Conservation (phyloP, 2,113 vertebrate genomes). For the Cyanoderma ruficeps region DNA sequence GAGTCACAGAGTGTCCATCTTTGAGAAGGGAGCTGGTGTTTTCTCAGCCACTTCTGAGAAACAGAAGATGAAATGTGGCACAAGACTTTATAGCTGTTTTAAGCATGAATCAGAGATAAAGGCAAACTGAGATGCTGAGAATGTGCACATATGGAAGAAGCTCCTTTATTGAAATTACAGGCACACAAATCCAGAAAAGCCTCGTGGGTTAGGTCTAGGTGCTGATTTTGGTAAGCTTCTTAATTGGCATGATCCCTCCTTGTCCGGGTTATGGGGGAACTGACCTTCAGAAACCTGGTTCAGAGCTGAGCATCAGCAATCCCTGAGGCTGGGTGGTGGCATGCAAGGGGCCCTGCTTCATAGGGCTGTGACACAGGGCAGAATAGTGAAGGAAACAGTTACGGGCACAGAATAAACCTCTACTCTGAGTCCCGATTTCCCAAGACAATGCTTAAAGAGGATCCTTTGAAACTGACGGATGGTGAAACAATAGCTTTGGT, state of each 20-base stretch:
- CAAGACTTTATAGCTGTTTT: not conserved
- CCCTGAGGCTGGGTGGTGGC: not conserved
- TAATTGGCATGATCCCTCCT: constrained; percentile 47
- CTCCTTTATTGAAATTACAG: constrained; percentile 59
- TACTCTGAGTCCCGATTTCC: not conserved
- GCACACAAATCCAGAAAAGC: constrained; percentile 58
- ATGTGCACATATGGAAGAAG: constrained; percentile 58
- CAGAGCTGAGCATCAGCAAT: not conserved
- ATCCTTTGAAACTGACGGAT: not conserved
- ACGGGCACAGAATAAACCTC: not conserved
- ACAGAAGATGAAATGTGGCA: not conserved
- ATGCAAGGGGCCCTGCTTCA: not conserved
- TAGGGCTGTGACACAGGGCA: not conserved
- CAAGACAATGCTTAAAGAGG: not conserved
- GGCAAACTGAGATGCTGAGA: not conserved
- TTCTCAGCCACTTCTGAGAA: not conserved
- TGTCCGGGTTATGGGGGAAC: not conserved
- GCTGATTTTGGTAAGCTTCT: constrained; percentile 46
- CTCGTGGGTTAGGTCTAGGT: not conserved
- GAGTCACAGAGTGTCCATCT: not conserved
- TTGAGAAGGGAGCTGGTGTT: not conserved
- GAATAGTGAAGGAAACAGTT: not conserved
- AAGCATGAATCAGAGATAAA: constrained; percentile 16
- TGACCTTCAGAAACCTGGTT: constrained; percentile 24
- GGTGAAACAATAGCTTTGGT: not conserved